Conservation (phyloP, 2,888 invertebrate species). For the Clistopyga incitator region DNA sequence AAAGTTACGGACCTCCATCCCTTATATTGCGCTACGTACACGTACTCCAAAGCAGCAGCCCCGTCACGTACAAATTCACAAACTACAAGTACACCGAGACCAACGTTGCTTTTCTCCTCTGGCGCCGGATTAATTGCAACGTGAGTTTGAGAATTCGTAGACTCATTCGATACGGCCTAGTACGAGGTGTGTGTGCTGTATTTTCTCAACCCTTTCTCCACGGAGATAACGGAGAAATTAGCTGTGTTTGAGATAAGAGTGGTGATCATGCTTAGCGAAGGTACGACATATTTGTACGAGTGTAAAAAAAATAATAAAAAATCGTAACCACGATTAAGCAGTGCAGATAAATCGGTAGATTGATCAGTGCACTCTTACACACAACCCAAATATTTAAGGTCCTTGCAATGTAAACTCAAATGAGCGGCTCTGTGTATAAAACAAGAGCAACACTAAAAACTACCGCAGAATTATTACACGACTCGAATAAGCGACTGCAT, state of each 20-base stretch:
- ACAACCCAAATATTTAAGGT: no score
- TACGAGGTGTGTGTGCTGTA: neutral
- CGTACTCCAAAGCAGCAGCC: constrained; percentile 32
- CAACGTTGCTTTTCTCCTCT: constrained; percentile 40
- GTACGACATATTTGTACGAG: neutral
- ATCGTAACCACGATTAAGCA: no score
- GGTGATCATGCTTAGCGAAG: neutral
- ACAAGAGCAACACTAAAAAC: no score
- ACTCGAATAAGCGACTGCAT: no score
- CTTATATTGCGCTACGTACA: constrained; percentile 32
- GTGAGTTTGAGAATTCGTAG: constrained; percentile 45
- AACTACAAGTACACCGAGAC: constrained; percentile 8
- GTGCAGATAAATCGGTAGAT: no score
- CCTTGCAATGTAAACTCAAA: no score
- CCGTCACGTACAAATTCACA: constrained; percentile 61
- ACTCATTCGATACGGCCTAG: constrained; percentile 19
- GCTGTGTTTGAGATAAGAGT: neutral
- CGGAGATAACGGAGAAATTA: constrained; percentile 3
- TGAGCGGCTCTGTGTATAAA: no score
- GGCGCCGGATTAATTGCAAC: constrained; percentile 58
- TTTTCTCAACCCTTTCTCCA: neutral
- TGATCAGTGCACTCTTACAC: no score
- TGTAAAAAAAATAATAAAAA: constrained; percentile 14
- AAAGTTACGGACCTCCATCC: constrained; percentile 44
- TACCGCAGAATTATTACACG: no score